Evolutionary conservation across 2,113 vertebrate species (phyloP).

Genomic region (cattle (Bos taurus)): DNA sequence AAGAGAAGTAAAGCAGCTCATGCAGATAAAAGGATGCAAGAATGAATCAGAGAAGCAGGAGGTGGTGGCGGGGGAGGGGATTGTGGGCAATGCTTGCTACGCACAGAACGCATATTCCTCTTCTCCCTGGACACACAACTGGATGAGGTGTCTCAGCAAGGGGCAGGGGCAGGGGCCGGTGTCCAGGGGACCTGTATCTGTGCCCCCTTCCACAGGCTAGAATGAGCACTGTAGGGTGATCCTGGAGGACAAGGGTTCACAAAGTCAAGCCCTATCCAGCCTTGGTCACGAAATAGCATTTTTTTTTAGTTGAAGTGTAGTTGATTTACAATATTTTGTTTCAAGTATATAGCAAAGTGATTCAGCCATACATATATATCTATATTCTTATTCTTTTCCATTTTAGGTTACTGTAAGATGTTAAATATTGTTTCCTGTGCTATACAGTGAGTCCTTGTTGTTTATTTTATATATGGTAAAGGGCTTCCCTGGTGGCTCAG

Average conservation of each 20-base stretch:
- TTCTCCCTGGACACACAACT: not conserved
- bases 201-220: not conserved
- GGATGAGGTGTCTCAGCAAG: not conserved
- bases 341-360: not conserved
- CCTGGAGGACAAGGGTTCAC: not conserved
- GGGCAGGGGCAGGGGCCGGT: accelerated
- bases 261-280: not conserved
- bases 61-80: accelerated
- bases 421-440: not conserved
- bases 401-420: not conserved
- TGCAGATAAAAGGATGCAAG: not conserved
- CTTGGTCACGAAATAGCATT: not conserved
- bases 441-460: not conserved
- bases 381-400: not conserved
- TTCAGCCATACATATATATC: not conserved
- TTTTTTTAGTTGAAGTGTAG: not conserved
- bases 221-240: not conserved
- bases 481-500: no score
- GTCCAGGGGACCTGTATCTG: not conserved
- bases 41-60: not conserved
- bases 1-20: not conserved
- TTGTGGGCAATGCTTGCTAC: not conserved
- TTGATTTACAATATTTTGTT: not conserved
- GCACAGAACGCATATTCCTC: not conserved
- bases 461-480: not conserved